Evolutionary conservation across 2,888 invertebrate species (phyloP).

Genomic region (Crematogaster levior): DNA sequence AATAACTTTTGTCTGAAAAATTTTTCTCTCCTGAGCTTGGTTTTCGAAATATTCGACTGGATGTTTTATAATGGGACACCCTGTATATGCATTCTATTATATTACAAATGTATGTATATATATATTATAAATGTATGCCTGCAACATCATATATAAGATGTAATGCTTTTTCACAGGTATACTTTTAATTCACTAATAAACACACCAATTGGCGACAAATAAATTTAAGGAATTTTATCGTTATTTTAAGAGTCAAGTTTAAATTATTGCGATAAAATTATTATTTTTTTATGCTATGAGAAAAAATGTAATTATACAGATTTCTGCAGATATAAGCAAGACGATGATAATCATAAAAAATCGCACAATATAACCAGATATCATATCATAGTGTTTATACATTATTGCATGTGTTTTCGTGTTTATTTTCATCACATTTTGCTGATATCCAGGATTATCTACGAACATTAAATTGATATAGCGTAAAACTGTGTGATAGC

Average conservation of each 20-base stretch:
- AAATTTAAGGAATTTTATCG: not conserved
- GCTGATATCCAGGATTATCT: not conserved
- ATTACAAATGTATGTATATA: not conserved
- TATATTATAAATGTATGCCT: not conserved
- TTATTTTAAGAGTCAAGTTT: not conserved
- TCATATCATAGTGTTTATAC: not conserved
- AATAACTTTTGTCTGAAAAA: too few species aligned
- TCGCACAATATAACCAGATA: conserved; percentile 1
- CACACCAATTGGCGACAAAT: not conserved
- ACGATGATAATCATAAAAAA: not conserved
- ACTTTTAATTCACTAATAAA: not conserved
- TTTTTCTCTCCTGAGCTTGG: too few species aligned
- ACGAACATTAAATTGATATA: not conserved
- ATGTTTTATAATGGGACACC: too few species aligned
- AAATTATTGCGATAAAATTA: conserved; percentile 11
- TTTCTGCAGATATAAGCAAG: not conserved
- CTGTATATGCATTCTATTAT: not conserved
- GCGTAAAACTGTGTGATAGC: not conserved
- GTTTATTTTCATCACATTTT: conserved; percentile 3
- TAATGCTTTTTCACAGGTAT: not conserved
- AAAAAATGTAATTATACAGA: not conserved
- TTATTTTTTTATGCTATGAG: not conserved
- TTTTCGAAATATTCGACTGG: too few species aligned
- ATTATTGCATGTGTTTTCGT: not conserved
- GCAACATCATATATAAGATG: not conserved